Percentiles rank a stretch among this genome's conserved stretches.
Evolutionary conservation across 2,888 invertebrate species (phyloP).

Genomic region (Metalampra italica): DNA sequence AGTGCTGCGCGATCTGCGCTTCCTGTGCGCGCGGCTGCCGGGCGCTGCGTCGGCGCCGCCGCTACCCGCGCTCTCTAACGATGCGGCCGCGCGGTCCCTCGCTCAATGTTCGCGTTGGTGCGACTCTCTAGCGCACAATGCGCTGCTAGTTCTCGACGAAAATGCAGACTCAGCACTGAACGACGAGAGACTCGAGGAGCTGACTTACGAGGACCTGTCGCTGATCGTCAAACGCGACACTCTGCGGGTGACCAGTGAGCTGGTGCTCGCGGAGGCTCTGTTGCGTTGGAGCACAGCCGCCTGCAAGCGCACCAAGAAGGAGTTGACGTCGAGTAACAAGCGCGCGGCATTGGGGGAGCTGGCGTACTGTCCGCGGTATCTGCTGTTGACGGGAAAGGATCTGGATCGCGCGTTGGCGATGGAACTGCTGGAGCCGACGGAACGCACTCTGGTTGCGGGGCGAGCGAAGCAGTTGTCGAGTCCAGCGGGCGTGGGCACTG

Average conservation of each 20-base stretch:
- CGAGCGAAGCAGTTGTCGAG: constrained; percentile 62
- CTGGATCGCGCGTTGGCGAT: constrained; percentile 76
- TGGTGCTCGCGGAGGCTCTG: constrained; percentile 80
- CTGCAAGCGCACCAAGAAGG: constrained; percentile 64
- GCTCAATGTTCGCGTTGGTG: constrained; percentile 74
- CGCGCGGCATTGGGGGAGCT: constrained; percentile 69
- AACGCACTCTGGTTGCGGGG: constrained; percentile 62
- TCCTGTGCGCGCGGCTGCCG: constrained; percentile 61
- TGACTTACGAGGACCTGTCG: constrained; percentile 81
- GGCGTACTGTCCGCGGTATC: constrained; percentile 81
- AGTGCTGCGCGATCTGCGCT: constrained; percentile 79
- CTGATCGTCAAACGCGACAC: constrained; percentile 83
- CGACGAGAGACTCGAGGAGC: constrained; percentile 71
- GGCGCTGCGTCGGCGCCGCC: constrained; percentile 74
- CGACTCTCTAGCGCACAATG: constrained; percentile 82
- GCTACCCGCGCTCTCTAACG: constrained; percentile 56
- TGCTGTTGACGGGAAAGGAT: constrained; percentile 81
- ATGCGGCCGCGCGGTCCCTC: constrained; percentile 55
- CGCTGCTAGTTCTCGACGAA: constrained; percentile 76
- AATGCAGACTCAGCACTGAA: constrained; percentile 58
- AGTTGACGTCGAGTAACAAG: constrained; percentile 63
- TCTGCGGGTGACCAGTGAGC: constrained; percentile 81
- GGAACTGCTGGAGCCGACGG: constrained; percentile 68
- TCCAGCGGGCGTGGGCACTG: constrained; percentile 65
- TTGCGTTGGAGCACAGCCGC: constrained; percentile 73